These are phyloP conservation scores for Piezodorus guildinii DNA, from an alignment of 1,140 invertebrate species.

Conservation along the genomic window DNA sequence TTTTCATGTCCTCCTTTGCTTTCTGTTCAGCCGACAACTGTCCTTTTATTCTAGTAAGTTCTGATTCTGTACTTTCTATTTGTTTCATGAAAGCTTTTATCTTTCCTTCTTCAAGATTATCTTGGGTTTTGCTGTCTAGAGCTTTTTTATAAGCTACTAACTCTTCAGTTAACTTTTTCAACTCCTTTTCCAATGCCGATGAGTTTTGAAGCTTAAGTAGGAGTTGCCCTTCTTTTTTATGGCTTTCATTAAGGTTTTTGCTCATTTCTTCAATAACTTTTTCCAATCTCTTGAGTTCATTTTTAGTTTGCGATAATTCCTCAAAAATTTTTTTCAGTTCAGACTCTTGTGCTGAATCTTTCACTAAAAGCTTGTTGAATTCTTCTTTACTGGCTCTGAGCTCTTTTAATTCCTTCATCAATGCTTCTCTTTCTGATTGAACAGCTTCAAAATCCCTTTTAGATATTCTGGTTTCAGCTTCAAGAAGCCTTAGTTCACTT, in stretches of 20 bases:
- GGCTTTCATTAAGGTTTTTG: not conserved
- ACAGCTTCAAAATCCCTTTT: constrained; percentile 8
- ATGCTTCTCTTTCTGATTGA: not conserved
- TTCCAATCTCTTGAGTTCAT: not conserved
- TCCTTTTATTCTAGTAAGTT: not conserved
- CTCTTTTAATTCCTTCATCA: constrained; percentile 1
- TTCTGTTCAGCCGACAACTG: not conserved
- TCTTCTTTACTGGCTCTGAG: not conserved
- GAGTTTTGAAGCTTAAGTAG: not conserved
- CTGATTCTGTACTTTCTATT: not conserved
- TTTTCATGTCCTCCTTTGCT: not conserved
- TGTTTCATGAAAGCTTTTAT: not conserved
- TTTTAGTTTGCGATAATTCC: not conserved
- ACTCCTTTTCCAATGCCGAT: not conserved
- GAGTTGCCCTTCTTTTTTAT: not conserved
- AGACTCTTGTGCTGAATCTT: not conserved
- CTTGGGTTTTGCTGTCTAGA: not conserved
- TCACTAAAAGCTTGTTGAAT: not conserved
- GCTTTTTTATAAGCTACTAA: not conserved
- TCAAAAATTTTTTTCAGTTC: not conserved
- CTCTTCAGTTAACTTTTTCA: not conserved
- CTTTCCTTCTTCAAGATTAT: not conserved
- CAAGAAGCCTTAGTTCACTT: not conserved
- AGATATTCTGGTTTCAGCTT: constrained; percentile 10
- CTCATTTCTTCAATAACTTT: not conserved